Base-by-base conservation (phyloP, 1,140 invertebrate genomes). In the Anastrepha obliqua region DNA sequence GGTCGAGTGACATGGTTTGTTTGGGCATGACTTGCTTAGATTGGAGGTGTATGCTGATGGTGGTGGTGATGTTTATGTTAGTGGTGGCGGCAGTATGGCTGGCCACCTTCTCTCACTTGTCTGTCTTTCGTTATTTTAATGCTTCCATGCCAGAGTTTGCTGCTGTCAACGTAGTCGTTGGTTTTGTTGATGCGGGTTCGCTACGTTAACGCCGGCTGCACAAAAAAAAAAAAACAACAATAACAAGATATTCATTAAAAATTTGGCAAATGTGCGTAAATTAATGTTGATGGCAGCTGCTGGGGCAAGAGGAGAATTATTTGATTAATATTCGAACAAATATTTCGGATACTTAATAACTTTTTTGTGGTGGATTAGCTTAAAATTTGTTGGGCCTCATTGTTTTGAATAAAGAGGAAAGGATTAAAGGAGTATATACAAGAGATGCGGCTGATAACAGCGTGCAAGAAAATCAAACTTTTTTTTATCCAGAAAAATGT, bases 31-130 rank as follows among this genome's bases (percentile, higher is more conserved):
- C 8, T 42, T 64, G 20, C 62, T 20, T 29, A 7, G 20, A 2
- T 20, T n/a, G n/a, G 20, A 20, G 64, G 64, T 67, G 64, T 67
- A 4, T 42, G 20, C 17, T 47, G 42, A 29, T 29, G 11, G 8
- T 42, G 15, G 1, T 4, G 29, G 42, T 2, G 13, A 7, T 11
- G 29, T 39, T 42, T 51, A 3, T 51, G 70, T n/a, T 78, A 11
- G 13, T 51, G 42, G 15, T 78, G 74, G n/a, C 74, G 74, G n/a
- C 47, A 81, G 44, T 42, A 5, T 81, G 74, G 47, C 74, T 55
- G 74, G 74, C 74, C 51, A 81, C 74, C 74, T 81, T 58, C 74
- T 55, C 47, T 17, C 39, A 5, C 67, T 47, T 55, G 5, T 15
- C 15, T 47, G 39, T 74, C 70, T 6, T 74, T 67, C n/a, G 15